Percentiles rank a stretch among this genome's conserved stretches.
Evolutionary conservation across 2,113 vertebrate species (phyloP).

Genomic region (Phrynocephalus versicolor): DNA sequence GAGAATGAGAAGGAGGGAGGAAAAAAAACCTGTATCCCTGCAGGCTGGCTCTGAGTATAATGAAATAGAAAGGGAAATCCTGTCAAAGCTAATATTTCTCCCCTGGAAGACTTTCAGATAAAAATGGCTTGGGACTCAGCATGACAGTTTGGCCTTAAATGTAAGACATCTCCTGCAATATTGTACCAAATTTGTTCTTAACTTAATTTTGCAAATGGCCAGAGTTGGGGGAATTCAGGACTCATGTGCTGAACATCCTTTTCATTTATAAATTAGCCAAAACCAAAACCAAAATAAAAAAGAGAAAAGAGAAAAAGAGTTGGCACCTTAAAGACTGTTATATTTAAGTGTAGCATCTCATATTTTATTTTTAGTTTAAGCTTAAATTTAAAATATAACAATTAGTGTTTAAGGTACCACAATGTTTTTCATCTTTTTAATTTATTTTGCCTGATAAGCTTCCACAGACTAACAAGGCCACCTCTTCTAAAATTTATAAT

Average conservation of each 20-base stretch:
- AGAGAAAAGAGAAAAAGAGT: too few species aligned
- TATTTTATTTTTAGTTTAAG: too few species aligned
- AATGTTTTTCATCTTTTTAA: too few species aligned
- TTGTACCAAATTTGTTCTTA: neutral
- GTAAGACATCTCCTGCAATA: neutral
- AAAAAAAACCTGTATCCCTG: slow-evolving; percentile 38
- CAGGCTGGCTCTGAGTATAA: slow-evolving; percentile 46
- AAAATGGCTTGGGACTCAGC: slow-evolving; percentile 10
- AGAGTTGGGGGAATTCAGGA: neutral
- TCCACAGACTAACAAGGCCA: too few species aligned
- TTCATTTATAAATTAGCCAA: neutral
- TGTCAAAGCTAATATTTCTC: slow-evolving; percentile 51
- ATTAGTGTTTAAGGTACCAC: too few species aligned
- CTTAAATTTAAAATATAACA: too few species aligned
- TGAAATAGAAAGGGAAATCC: slow-evolving; percentile 50
- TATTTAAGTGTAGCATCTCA: too few species aligned
- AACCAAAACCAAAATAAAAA: too few species aligned
- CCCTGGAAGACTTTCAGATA: slow-evolving; percentile 30
- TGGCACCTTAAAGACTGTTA: too few species aligned
- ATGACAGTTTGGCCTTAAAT: slow-evolving; percentile 19
- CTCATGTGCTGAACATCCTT: neutral
- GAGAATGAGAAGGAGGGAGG: slow-evolving; percentile 23
- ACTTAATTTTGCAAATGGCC: slow-evolving; percentile 3
- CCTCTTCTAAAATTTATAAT: too few species aligned
- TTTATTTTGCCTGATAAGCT: too few species aligned